phyloP scores from a whole-genome alignment of 2,113 vertebrate species.

The Indicator indicator region DNA sequence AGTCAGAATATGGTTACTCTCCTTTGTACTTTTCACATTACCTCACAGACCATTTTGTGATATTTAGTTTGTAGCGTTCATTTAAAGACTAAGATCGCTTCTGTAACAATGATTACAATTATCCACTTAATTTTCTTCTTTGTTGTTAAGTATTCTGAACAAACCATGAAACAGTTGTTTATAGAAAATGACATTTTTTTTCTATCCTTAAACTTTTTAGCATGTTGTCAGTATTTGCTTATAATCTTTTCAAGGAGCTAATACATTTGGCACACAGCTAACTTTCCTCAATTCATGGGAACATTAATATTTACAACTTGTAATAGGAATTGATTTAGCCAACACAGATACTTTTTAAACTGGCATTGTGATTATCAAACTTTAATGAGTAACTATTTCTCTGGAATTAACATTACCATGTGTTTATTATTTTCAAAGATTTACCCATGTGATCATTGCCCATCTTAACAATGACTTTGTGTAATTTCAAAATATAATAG shows the following conservation, averaged over 20 bases:
- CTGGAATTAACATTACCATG: not conserved
- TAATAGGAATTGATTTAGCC: not conserved
- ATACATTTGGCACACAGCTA: not conserved
- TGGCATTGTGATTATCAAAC: not conserved
- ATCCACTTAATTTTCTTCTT: not conserved
- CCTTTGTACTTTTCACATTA: not conserved
- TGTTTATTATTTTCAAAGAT: not conserved
- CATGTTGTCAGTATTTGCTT: not conserved
- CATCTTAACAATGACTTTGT: not conserved
- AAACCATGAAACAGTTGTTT: not conserved
- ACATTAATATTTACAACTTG: not conserved
- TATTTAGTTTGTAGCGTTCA: not conserved
- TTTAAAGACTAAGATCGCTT: not conserved
- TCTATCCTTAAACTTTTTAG: not conserved
- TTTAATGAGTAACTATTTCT: not conserved
- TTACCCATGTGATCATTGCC: not conserved
- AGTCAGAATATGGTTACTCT: not conserved
- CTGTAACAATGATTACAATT: not conserved
- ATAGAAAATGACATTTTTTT: not conserved
- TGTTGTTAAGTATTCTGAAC: not conserved
- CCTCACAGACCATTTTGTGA: not conserved
- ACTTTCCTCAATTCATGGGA: not conserved
- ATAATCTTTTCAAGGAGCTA: not conserved
- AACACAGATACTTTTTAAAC: not conserved
- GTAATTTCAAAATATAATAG: not conserved